These are phyloP conservation scores for Dryoscopus gambensis DNA, from an alignment of 2,113 vertebrate species.

Conservation along the genomic window DNA sequence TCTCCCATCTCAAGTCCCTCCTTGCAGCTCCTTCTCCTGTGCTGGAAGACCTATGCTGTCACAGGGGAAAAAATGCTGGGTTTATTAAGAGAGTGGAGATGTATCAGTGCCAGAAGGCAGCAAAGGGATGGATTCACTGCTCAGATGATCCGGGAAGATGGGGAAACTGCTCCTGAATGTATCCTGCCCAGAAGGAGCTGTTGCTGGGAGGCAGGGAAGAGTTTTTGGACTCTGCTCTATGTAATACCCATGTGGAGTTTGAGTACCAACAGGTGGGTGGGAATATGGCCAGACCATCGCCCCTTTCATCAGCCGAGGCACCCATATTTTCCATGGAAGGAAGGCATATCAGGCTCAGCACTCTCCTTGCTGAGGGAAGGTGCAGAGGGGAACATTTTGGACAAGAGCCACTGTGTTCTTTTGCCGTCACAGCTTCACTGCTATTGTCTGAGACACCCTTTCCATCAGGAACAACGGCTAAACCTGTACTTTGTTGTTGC, in stretches of 20 bases:
- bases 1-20: background rate
- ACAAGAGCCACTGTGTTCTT: background rate
- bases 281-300: background rate
- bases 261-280: background rate
- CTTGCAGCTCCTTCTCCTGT: background rate
- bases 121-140: background rate
- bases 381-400: background rate
- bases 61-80: background rate
- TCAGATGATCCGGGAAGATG: background rate
- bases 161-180: background rate
- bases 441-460: background rate
- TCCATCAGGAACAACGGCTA: background rate
- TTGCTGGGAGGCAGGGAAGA: background rate
- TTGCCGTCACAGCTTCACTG: background rate
- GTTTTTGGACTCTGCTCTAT: background rate
- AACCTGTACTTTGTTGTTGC: background rate
- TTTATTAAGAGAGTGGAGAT: background rate
- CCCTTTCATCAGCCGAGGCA: background rate
- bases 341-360: background rate
- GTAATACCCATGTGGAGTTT: background rate
- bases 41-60: background rate
- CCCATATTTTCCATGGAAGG: fast-evolving
- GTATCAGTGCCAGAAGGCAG: background rate
- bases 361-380: background rate
- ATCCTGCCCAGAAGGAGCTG: background rate